phyloP scores from a whole-genome alignment of 2,888 invertebrate genomes.

The Eretmocerus hayati region DNA sequence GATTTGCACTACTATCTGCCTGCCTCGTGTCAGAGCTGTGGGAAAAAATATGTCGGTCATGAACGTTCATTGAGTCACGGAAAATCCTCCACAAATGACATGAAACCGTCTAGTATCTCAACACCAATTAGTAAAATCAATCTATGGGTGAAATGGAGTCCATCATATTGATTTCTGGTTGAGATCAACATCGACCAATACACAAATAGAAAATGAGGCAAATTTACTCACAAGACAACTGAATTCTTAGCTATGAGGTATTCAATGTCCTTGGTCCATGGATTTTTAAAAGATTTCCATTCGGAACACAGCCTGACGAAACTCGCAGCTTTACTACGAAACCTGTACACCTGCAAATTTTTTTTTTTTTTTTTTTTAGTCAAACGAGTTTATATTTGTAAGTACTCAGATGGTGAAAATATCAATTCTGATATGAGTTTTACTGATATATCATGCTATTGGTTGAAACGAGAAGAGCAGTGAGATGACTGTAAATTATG shows the following conservation, averaged over 20 bases:
- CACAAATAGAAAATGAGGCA: too few species aligned
- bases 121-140: too few species aligned
- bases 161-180: too few species aligned
- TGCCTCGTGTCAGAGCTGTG: slow-evolving; percentile 49
- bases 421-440: too few species aligned
- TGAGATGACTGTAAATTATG: too few species aligned
- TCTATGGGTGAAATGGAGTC: too few species aligned
- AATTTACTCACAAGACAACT: slow-evolving; percentile 60
- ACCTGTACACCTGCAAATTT: slow-evolving; percentile 57
- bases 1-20: slow-evolving; percentile 48
- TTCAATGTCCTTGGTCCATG: slow-evolving; percentile 93
- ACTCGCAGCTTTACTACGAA: slow-evolving; percentile 71
- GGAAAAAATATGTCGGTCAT: slow-evolving; percentile 5
- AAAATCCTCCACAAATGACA: background rate
- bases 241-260: slow-evolving; percentile 83
- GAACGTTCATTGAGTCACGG: background rate
- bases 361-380: background rate
- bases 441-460: too few species aligned
- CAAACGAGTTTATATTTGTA: too few species aligned
- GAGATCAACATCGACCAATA: too few species aligned
- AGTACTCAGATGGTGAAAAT: too few species aligned
- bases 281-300: slow-evolving; percentile 86
- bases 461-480: too few species aligned
- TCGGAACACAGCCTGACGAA: slow-evolving; percentile 71
- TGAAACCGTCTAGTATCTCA: too few species aligned